A percentile compares a stretch with the other conserved stretches of the same genome.
These are phyloP conservation scores for Tupaia tana DNA, from an alignment of 2,113 vertebrate genomes.

Conservation along the genomic window DNA sequence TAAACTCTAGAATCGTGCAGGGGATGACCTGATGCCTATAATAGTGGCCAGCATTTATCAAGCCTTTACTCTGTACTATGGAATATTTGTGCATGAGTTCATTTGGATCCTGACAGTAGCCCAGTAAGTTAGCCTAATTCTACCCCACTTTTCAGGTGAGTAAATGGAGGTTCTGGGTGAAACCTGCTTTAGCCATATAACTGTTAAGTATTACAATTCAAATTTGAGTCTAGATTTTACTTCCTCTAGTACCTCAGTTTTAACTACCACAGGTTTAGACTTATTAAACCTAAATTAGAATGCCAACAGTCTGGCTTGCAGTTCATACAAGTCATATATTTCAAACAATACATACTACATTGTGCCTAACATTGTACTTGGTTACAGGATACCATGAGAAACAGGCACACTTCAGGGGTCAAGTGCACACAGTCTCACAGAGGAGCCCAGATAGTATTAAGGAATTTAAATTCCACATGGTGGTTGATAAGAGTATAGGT, in stretches of 20 bases:
- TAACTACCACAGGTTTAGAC: neutral
- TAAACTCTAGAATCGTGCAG: neutral
- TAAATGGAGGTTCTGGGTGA: neutral
- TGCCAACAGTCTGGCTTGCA: neutral
- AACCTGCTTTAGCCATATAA: neutral
- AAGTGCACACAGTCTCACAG: neutral
- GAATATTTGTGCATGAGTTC: neutral
- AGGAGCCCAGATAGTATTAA: neutral
- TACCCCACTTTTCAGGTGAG: neutral
- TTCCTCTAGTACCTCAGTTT: neutral
- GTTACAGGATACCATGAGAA: neutral
- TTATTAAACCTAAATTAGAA: neutral
- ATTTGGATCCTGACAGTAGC: neutral
- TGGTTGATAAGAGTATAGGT: no score
- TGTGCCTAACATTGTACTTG: neutral
- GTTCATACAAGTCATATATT: neutral
- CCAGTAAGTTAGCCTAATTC: neutral
- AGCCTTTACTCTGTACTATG: neutral
- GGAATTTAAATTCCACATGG: neutral
- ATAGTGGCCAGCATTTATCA: neutral
- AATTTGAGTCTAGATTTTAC: neutral
- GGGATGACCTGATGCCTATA: neutral
- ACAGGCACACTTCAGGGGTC: neutral
- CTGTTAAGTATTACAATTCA: neutral
- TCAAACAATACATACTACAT: neutral